Percentiles rank a stretch among this genome's conserved stretches.
These are phyloP conservation scores for Trachurus trachurus DNA, from an alignment of 2,797 vertebrate species.

Conservation along the genomic window DNA sequence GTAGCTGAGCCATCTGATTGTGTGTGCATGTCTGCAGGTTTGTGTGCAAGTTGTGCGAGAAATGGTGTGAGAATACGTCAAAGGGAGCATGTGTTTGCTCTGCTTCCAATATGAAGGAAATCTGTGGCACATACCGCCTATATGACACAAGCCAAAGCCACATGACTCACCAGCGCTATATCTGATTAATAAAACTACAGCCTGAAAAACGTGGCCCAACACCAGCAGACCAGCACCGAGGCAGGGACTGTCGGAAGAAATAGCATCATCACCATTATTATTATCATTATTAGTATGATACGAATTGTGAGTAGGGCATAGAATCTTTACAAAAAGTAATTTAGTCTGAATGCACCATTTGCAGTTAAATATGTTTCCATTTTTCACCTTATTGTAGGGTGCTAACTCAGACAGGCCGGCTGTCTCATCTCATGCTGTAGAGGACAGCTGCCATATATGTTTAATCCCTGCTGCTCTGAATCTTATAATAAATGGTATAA, in stretches of 20 bases:
- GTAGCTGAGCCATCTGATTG: constrained; percentile 48
- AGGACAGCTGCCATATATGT: constrained; percentile 67
- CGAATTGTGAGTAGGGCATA: constrained; percentile 18
- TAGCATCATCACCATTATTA: constrained; percentile 15
- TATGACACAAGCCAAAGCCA: constrained; percentile 75
- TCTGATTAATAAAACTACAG: constrained; percentile 74
- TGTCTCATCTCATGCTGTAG: constrained; percentile 22
- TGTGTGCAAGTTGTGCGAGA: constrained; percentile 70
- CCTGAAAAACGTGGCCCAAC: constrained; percentile 54
- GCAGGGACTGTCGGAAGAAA: constrained; percentile 23
- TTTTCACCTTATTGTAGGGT: constrained; percentile 11
- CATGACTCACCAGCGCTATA: constrained; percentile 77
- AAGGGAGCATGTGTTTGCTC: constrained; percentile 83
- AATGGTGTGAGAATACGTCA: constrained; percentile 79
- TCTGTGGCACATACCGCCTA: constrained; percentile 80
- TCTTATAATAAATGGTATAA: constrained; percentile 76
- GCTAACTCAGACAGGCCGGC: constrained; percentile 40
- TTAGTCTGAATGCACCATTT: constrained; percentile 38
- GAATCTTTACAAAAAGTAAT: constrained; percentile 16
- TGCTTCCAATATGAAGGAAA: constrained; percentile 84
- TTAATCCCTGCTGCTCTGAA: constrained; percentile 55
- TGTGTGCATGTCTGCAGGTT: constrained; percentile 36
- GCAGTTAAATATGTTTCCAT: constrained; percentile 39
- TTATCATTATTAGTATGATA: background rate
- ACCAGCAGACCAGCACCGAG: constrained; percentile 44